Evolutionary conservation across 1,140 invertebrate genomes (phyloP).

Genomic region (Elysia chlorotica): DNA sequence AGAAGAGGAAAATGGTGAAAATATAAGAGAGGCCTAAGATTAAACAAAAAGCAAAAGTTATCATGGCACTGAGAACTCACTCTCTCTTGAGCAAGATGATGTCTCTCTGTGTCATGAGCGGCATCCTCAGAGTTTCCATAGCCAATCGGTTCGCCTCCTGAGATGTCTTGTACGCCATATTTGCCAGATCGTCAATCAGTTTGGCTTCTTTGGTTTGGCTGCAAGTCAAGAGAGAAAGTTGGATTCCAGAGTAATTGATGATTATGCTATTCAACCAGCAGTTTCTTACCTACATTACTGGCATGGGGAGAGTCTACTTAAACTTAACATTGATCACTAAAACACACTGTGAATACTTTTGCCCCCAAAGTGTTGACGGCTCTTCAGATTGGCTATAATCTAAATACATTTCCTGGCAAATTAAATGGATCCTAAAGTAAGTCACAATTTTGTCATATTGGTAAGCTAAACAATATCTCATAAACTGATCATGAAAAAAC

Average conservation of each 20-base stretch:
- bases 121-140: conserved; percentile 78
- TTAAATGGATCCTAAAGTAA: no score
- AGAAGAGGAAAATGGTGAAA: background rate
- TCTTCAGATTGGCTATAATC: no score
- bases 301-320: background rate
- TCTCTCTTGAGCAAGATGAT: conserved; percentile 53
- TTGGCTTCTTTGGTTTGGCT: conserved; percentile 76
- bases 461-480: no score
- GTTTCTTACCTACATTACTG: background rate
- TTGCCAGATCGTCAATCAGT: conserved; percentile 76
- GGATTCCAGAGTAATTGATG: background rate
- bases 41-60: background rate
- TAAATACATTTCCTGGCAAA: no score
- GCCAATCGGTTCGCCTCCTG: conserved; percentile 79
- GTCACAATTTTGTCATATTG: no score
- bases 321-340: background rate
- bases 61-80: conserved; percentile 30
- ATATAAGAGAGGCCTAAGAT: background rate
- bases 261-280: background rate
- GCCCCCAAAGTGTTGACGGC: no score
- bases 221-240: conserved; percentile 12
- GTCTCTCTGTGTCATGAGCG: conserved; percentile 68
- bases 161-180: conserved; percentile 83
- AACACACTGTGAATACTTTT: background rate
- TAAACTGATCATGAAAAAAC: no score